Evolutionary conservation across 2,113 vertebrate genomes (phyloP).

Genomic region (Neotoma lepida): DNA sequence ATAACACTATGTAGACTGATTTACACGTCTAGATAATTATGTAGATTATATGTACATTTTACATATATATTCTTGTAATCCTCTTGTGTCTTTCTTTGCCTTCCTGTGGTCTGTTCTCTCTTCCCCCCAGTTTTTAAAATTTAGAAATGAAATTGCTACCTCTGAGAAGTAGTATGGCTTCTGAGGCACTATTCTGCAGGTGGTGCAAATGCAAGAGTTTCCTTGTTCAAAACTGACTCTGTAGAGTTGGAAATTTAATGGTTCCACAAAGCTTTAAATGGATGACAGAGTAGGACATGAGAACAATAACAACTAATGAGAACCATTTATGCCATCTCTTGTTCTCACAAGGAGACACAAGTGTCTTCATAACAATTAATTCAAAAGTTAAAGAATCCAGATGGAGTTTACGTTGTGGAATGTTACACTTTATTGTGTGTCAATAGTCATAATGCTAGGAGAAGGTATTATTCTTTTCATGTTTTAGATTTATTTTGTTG

Average conservation of each 20-base stretch:
- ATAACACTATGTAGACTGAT: not conserved
- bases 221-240: not conserved
- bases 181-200: not conserved
- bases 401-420: not conserved
- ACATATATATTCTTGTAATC: not conserved
- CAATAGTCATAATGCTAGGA: fast-evolving
- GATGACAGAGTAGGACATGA: not conserved
- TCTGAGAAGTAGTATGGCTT: not conserved
- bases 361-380: not conserved
- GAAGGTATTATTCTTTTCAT: not conserved
- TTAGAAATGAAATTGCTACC: not conserved
- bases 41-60: not conserved
- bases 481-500: not conserved
- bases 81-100: not conserved
- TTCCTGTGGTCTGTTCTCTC: not conserved
- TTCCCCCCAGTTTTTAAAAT: not conserved
- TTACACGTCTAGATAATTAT: not conserved
- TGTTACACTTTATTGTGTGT: not conserved
- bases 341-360: not conserved
- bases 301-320: too few relatives aligned
- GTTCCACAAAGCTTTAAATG: not conserved
- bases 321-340: not conserved
- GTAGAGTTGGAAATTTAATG: not conserved
- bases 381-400: not conserved
- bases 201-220: not conserved